These are phyloP conservation scores for Watsonalla cultraria DNA, from an alignment of 2,888 invertebrate species.

Conservation along the genomic window DNA sequence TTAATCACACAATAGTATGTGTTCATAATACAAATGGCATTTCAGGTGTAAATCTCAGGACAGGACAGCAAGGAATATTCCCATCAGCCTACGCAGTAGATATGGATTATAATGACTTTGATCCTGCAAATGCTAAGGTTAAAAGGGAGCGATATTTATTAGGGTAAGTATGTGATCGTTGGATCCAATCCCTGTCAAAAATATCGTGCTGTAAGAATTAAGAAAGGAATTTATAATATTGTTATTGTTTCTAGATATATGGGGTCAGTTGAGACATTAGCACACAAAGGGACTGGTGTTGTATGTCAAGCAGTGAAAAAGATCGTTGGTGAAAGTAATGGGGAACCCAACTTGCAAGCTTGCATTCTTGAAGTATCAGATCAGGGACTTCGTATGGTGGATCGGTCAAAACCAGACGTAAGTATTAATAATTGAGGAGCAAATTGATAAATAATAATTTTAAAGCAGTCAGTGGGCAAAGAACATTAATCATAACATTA, in stretches of 20 bases:
- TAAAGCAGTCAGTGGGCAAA: no score
- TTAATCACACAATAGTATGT: background rate
- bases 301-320: conserved; percentile 94
- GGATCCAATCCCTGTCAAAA: background rate
- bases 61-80: conserved; percentile 96
- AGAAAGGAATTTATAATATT: background rate
- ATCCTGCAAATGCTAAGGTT: conserved; percentile 90
- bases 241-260: conserved; percentile 80
- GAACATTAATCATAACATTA: background rate
- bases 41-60: conserved; percentile 94
- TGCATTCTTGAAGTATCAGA: conserved; percentile 97
- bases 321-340: conserved; percentile 84
- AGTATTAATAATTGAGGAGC: conserved; percentile 26
- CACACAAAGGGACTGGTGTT: conserved; percentile 98
- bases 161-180: conserved; percentile 64
- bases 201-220: background rate
- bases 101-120: conserved; percentile 97
- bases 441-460: no score
- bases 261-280: conserved; percentile 96
- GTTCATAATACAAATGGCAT: conserved; percentile 1
- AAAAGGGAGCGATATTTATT: conserved; percentile 92
- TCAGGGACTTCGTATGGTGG: conserved; percentile 96
- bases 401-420: conserved; percentile 88
- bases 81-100: conserved; percentile 98
- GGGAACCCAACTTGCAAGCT: conserved; percentile 85